Conservation (phyloP, 2,888 invertebrate genomes). For the Agrochola lota region DNA sequence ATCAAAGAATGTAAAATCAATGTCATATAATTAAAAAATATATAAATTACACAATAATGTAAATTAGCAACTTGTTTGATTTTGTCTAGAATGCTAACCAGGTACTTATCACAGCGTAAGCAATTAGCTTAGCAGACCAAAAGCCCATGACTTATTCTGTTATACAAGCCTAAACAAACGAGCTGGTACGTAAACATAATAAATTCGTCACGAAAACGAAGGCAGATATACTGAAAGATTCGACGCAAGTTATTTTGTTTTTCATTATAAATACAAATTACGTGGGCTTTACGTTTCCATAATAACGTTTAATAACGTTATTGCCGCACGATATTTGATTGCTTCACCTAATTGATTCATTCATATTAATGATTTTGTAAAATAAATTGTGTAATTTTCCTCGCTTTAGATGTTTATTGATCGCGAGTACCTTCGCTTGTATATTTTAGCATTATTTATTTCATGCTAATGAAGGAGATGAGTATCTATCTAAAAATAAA, state of each 20-base stretch:
- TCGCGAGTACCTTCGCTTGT: constrained; percentile 16
- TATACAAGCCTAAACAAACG: constrained; percentile 17
- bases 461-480: neutral
- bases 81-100: neutral
- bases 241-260: constrained; percentile 26
- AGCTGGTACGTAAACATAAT: constrained; percentile 28
- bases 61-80: too few relatives aligned
- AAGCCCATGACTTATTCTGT: constrained; percentile 26
- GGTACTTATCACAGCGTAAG: neutral
- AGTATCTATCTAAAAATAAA: neutral
- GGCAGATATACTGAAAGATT: neutral
- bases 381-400: constrained; percentile 32
- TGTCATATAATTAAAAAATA: too few relatives aligned
- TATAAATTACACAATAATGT: too few relatives aligned
- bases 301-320: constrained; percentile 32
- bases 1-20: too few relatives aligned
- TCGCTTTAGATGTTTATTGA: constrained; percentile 13
- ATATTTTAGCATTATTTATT: constrained; percentile 10
- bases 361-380: constrained; percentile 34
- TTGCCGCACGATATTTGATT: constrained; percentile 36
- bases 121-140: constrained; percentile 27
- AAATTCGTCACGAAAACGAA: constrained; percentile 16
- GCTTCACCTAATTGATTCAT: constrained; percentile 39
- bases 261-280: constrained; percentile 48
- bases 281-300: constrained; percentile 18